Evolutionary conservation across 30 jellyfish, hydroid and myxozoan species (phyloP).

Genomic region (Chrysaora quinquecirrha): DNA sequence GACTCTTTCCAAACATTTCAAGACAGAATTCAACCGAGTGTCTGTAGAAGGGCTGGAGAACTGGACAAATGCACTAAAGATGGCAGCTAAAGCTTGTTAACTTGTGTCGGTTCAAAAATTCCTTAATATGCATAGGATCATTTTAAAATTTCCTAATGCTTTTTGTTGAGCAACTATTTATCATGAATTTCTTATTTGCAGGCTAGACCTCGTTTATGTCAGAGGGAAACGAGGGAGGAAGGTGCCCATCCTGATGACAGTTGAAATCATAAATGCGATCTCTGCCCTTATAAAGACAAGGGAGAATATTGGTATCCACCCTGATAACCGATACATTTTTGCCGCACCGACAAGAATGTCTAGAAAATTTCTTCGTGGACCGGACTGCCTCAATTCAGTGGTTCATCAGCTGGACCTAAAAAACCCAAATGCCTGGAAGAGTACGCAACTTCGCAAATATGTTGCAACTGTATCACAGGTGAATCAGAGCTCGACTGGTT

Average conservation of each 20-base stretch:
- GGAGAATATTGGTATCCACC: slow-evolving; percentile 34
- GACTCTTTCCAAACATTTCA: neutral
- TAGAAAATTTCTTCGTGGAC: slow-evolving; percentile 40
- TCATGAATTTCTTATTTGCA: neutral
- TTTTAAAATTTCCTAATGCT: neutral
- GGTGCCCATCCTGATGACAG: slow-evolving; percentile 28
- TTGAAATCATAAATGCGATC: slow-evolving; percentile 16
- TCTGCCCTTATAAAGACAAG: slow-evolving; percentile 4
- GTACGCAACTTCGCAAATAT: slow-evolving; percentile 46
- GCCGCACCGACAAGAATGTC: slow-evolving; percentile 71
- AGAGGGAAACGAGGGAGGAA: slow-evolving; percentile 43
- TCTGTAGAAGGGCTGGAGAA: neutral
- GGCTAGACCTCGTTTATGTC: slow-evolving; percentile 35
- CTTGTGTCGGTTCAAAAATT: neutral
- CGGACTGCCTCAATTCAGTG: slow-evolving; percentile 51
- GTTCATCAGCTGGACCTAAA: slow-evolving; percentile 13
- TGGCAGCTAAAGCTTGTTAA: neutral
- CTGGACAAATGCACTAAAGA: neutral
- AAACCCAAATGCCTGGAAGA: slow-evolving; percentile 38
- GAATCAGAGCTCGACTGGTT: slow-evolving; percentile 36
- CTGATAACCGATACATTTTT: slow-evolving; percentile 31
- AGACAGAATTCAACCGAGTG: neutral
- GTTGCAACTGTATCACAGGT: slow-evolving; percentile 52
- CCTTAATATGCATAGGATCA: neutral
- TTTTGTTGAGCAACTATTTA: neutral